Conservation (phyloP, 2,888 invertebrate genomes). For the Pyralis farinalis region DNA sequence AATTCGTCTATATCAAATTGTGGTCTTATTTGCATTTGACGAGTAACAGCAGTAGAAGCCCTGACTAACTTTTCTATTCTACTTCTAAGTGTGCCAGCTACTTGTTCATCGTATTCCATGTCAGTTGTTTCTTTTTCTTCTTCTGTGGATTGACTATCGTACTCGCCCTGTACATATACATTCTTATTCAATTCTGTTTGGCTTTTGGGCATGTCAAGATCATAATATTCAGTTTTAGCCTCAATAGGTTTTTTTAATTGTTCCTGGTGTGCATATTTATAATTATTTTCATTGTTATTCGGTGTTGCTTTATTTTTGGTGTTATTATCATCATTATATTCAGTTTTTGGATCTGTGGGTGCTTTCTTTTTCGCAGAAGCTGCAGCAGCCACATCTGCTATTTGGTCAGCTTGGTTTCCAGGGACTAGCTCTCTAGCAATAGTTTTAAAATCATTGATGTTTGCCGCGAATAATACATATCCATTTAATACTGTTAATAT, state of each 20-base stretch:
- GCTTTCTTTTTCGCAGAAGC: background rate
- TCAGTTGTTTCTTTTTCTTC: too few species aligned
- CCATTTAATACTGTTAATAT: conserved; percentile 7
- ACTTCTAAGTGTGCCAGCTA: too few species aligned
- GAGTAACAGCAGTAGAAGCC: too few species aligned
- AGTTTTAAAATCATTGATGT: conserved; percentile 38
- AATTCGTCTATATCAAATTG: conserved; percentile 32
- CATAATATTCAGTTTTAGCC: too few species aligned
- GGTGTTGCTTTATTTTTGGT: background rate
- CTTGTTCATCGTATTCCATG: too few species aligned
- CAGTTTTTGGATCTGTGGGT: background rate
- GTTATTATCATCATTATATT: background rate
- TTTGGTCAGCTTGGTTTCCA: conserved; percentile 28
- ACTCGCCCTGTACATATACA: too few species aligned
- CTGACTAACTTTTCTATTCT: too few species aligned
- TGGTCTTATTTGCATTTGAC: background rate
- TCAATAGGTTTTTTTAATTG: background rate
- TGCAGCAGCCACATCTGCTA: conserved; percentile 26
- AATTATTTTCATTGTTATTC: background rate
- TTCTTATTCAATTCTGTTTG: too few species aligned
- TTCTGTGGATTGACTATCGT: too few species aligned
- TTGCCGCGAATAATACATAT: conserved; percentile 37
- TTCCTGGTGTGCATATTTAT: background rate
- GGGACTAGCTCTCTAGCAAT: conserved; percentile 41
- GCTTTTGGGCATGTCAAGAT: too few species aligned